These are phyloP conservation scores for Megaceryle torquata DNA, from an alignment of 2,113 vertebrate genomes.

Conservation along the genomic window DNA sequence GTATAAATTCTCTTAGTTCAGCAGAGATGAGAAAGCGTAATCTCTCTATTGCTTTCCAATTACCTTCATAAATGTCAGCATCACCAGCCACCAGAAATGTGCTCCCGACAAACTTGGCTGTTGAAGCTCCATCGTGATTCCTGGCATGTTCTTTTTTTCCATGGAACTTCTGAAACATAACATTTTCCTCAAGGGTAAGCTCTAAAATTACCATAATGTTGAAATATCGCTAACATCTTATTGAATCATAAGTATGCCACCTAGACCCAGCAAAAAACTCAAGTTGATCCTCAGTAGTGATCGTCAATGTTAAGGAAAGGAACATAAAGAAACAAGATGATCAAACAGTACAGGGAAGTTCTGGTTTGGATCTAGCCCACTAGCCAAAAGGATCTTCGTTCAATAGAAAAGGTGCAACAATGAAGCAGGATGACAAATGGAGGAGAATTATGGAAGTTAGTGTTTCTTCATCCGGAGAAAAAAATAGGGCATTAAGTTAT, in stretches of 20 bases:
- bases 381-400: neutral
- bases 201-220: neutral
- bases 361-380: slow-evolving; percentile 40
- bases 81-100: neutral
- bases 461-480: slow-evolving; percentile 48
- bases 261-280: neutral
- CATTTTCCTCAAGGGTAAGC: slow-evolving; percentile 5
- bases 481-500: slow-evolving; percentile 33
- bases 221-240: neutral
- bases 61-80: neutral
- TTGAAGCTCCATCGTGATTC: neutral
- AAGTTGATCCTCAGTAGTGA: slow-evolving; percentile 28
- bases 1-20: neutral
- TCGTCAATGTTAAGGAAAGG: neutral
- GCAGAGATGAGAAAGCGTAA: neutral
- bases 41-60: neutral
- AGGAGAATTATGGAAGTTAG: slow-evolving; percentile 39
- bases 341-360: neutral
- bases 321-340: neutral
- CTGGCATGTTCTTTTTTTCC: slow-evolving; percentile 1
- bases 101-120: neutral
- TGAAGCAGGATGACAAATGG: slow-evolving; percentile 23
- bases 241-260: neutral
- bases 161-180: neutral
- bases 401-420: slow-evolving; percentile 43